phyloP scores from a whole-genome alignment of 2,797 vertebrate genomes.

The Amblyraja radiata region DNA sequence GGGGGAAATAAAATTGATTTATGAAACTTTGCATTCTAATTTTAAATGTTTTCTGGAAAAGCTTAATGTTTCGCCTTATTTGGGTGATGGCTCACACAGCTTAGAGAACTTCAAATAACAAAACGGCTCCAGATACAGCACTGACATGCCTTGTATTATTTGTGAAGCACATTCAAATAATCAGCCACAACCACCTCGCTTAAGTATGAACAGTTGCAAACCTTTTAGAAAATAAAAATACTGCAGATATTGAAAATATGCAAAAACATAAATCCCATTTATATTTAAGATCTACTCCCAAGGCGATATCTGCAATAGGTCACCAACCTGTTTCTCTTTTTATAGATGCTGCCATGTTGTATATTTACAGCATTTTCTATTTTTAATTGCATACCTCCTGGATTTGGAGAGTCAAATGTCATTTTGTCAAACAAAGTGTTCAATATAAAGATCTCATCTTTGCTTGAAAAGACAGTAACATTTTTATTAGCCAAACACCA shows the following conservation, averaged over 20 bases:
- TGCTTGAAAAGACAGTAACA: not conserved
- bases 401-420: too few species aligned
- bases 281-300: too few species aligned
- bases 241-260: too few species aligned
- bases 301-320: not conserved
- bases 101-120: not conserved
- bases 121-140: too few species aligned
- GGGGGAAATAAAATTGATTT: not conserved
- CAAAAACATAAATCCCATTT: too few species aligned
- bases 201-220: not conserved
- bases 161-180: not conserved
- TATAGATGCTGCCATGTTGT: not conserved
- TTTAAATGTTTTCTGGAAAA: not conserved
- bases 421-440: too few species aligned
- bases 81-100: not conserved
- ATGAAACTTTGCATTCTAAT: not conserved
- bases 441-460: not conserved
- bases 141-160: not conserved
- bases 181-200: not conserved
- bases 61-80: not conserved
- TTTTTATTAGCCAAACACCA: not conserved
- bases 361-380: too few species aligned
- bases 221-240: too few species aligned
- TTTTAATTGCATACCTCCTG: too few species aligned
- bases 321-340: not conserved